Percentiles rank a stretch among this genome's conserved stretches.
Conservation (phyloP, 2,888 invertebrate genomes). For the Apotomis turbidana region DNA sequence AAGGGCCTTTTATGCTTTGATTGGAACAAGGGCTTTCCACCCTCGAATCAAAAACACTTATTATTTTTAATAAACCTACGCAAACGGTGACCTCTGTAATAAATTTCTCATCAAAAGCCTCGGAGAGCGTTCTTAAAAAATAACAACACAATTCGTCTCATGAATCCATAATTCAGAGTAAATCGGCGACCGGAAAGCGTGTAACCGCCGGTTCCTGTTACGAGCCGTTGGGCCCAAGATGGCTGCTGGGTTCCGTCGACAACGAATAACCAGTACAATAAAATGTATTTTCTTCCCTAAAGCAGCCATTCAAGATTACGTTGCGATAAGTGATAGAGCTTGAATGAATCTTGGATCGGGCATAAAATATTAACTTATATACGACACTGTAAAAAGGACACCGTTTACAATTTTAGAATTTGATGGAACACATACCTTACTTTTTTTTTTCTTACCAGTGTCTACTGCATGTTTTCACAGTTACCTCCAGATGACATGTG, state of each 20-base stretch:
- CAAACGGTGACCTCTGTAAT: constrained; percentile 37
- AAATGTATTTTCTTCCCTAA: neutral
- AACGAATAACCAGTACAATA: neutral
- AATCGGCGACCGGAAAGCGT: constrained; percentile 60
- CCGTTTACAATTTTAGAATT: neutral
- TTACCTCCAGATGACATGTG: neutral
- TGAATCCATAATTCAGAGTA: constrained; percentile 61
- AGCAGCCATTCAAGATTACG: too few relatives aligned
- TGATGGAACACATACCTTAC: neutral
- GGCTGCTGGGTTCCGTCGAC: constrained; percentile 44
- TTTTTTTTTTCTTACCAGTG: neutral
- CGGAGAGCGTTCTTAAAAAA: constrained; percentile 51
- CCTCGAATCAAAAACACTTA: constrained; percentile 36
- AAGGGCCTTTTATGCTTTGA: constrained; percentile 32
- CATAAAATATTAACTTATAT: neutral
- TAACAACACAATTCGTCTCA: constrained; percentile 56
- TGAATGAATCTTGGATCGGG: too few relatives aligned
- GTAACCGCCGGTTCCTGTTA: constrained; percentile 65
- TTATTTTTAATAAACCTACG: constrained; percentile 37
- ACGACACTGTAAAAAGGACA: neutral
- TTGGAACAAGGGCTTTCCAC: constrained; percentile 33
- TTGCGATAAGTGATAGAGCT: too few relatives aligned
- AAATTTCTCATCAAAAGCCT: constrained; percentile 39
- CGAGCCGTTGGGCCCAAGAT: constrained; percentile 55
- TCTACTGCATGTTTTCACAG: neutral